Base-by-base conservation (phyloP, 2,113 vertebrate species). In the Eleginops maclovinus region DNA sequence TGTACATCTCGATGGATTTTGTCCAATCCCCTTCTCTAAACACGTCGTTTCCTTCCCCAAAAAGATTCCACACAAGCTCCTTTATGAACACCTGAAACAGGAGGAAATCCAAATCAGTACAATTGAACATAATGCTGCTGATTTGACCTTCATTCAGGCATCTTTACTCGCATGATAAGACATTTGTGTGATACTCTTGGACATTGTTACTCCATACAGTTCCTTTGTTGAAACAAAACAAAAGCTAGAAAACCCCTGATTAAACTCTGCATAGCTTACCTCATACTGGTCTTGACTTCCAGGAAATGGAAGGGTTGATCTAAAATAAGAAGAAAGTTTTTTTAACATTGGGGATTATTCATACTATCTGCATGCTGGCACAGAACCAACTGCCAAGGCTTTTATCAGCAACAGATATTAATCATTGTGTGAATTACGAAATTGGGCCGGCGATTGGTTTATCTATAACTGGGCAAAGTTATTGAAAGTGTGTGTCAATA, bases 211-310 rank as follows among this genome's bases (percentile, higher is more conserved):
- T 2, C n/a, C n/a, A n/a, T n/a, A n/a, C n/a, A n/a, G n/a, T n/a
- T n/a, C n/a, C n/a, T n/a, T n/a, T n/a, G n/a, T n/a, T 14, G 15
- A 75, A 13, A 12, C 8, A 26, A 62, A 21, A 58, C 19, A 21
- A 3, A 40, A 47, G 43, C 4, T 55, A 55, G 7, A 22, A 36
- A 40, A 9, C 3, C 1, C 13, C 15, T 24, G 41, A 67, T 46
- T 46, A 14, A 74, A 54, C 47, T 64, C 10, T 13, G 21, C 26
- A 63, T 13, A 17, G 14, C 77, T 90, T 71, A 99, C 98, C 96
- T 98, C 96, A 96, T 99, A 99, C 65, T 98, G 95, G 21, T 97
- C 95, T 85, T 97, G 96, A 0, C 94, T 95, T 79, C 98, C 98
- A 78, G 96, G 97, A 86, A 95, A 99, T 9, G 98, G 97, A 84